Evolutionary conservation across 2,888 invertebrate genomes (phyloP).

Genomic region (Zaprionus lineosus): DNA sequence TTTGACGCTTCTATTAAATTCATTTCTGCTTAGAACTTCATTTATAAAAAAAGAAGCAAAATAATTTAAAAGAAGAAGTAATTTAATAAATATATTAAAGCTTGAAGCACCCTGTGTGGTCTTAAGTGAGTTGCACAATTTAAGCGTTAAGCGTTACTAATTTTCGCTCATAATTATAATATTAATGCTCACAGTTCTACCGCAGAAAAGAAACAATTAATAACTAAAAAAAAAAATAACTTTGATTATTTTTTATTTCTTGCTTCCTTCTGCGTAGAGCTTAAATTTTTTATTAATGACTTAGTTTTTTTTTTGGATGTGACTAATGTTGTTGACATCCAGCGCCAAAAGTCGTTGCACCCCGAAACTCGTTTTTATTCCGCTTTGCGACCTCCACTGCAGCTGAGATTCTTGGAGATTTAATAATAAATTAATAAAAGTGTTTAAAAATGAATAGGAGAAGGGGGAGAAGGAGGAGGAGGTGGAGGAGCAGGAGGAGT

Average conservation of each 20-base stretch:
- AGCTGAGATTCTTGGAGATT: too few species aligned
- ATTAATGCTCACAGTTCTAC: slow-evolving; percentile 11
- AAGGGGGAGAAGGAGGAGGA: too few species aligned
- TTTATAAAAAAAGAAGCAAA: slow-evolving; percentile 1
- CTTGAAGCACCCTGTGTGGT: slow-evolving; percentile 6
- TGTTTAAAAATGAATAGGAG: too few species aligned
- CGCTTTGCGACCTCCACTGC: neutral
- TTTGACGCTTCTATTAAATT: too few species aligned
- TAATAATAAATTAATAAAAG: too few species aligned
- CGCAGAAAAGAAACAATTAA: slow-evolving; percentile 4
- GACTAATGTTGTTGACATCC: slow-evolving; percentile 56
- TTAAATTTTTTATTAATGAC: neutral
- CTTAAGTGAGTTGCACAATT: slow-evolving; percentile 29
- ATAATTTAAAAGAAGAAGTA: too few species aligned
- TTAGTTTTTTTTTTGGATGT: slow-evolving; percentile 3
- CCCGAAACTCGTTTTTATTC: slow-evolving; percentile 55
- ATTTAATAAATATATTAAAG: too few species aligned
- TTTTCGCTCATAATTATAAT: slow-evolving; percentile 47
- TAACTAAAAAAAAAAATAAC: slow-evolving; percentile 9
- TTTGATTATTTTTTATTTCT: slow-evolving; percentile 33
- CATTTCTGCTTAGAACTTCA: too few species aligned
- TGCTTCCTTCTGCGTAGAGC: slow-evolving; percentile 38
- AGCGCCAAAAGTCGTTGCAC: slow-evolving; percentile 60
- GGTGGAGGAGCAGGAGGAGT: too few species aligned
- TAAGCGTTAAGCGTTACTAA: slow-evolving; percentile 41